phyloP scores from a whole-genome alignment of 92 coral and sea anemone species.

The Metridium senile region DNA sequence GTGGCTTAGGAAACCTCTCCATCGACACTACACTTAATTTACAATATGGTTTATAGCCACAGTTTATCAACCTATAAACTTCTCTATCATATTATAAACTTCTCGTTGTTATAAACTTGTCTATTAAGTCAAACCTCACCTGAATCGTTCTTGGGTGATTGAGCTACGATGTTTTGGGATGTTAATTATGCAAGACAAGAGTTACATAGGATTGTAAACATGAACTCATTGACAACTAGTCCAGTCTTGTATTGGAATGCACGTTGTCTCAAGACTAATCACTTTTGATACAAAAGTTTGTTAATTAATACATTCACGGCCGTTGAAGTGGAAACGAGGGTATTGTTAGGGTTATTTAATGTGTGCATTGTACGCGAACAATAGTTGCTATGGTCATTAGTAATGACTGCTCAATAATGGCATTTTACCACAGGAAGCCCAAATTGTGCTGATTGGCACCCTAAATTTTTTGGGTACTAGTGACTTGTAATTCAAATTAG shows the following conservation, averaged over 20 bases:
- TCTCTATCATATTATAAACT: no score
- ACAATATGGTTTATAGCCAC: no score
- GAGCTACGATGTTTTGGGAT: neutral
- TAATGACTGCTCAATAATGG: neutral
- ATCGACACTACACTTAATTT: no score
- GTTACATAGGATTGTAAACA: no score
- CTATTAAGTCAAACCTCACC: neutral
- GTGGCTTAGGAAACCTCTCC: no score
- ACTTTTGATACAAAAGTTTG: neutral
- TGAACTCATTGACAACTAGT: no score
- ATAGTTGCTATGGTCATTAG: neutral
- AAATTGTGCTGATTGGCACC: neutral
- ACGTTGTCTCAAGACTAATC: neutral
- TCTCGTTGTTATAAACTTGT: neutral
- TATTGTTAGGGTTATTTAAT: constrained; percentile 1
- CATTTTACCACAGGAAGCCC: constrained; percentile 22
- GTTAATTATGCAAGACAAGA: no score
- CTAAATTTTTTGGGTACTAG: no score
- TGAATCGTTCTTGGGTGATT: neutral
- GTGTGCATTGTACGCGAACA: neutral
- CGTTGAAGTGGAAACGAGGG: neutral
- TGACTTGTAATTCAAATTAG: no score
- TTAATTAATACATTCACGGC: constrained; percentile 1
- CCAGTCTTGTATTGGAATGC: constrained; percentile 5
- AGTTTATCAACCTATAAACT: no score